Percentiles rank a stretch among this genome's conserved stretches.
Conservation (phyloP, 2,888 invertebrate genomes). For the Caenorhabditis wallacei region DNA sequence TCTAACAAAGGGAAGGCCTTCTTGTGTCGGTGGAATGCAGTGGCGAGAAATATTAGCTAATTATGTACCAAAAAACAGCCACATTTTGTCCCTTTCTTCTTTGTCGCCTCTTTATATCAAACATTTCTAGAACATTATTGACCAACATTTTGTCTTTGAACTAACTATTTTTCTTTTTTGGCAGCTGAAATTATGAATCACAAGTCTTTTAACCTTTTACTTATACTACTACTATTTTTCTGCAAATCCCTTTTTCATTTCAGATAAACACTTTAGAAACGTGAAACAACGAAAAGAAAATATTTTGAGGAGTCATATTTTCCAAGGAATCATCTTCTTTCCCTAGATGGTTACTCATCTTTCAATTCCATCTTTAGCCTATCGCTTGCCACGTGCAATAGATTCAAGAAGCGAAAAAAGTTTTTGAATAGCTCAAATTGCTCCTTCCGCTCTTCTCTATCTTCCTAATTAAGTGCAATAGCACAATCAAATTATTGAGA, state of each 20-base stretch:
- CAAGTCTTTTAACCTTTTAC: too few relatives aligned
- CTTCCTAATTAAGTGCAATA: conserved; percentile 50
- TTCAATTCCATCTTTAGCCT: neutral
- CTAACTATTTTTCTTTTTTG: neutral
- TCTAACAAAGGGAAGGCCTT: conserved; percentile 37
- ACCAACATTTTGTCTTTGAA: conserved; percentile 10
- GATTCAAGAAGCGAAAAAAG: conserved; percentile 24
- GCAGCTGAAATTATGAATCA: too few relatives aligned
- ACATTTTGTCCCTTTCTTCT: conserved; percentile 16
- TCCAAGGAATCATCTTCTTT: conserved; percentile 11
- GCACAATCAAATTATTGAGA: conserved; percentile 44
- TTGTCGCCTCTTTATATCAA: conserved; percentile 23
- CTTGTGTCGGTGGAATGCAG: conserved; percentile 8
- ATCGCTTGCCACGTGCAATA: conserved; percentile 32
- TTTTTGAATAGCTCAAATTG: conserved; percentile 38
- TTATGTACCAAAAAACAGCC: conserved; percentile 54
- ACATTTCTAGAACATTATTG: conserved; percentile 33
- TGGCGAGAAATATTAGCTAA: conserved; percentile 58
- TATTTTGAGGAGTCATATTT: conserved; percentile 17
- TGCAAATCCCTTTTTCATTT: too few relatives aligned
- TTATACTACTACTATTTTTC: too few relatives aligned
- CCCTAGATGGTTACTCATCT: conserved; percentile 29
- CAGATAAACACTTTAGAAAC: too few relatives aligned
- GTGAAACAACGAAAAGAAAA: neutral
- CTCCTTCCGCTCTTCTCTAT: conserved; percentile 4